Percentiles rank a stretch among this genome's conserved stretches.
Conservation (phyloP, 2,797 vertebrate genomes). For the Sebastolobus altivelis region DNA sequence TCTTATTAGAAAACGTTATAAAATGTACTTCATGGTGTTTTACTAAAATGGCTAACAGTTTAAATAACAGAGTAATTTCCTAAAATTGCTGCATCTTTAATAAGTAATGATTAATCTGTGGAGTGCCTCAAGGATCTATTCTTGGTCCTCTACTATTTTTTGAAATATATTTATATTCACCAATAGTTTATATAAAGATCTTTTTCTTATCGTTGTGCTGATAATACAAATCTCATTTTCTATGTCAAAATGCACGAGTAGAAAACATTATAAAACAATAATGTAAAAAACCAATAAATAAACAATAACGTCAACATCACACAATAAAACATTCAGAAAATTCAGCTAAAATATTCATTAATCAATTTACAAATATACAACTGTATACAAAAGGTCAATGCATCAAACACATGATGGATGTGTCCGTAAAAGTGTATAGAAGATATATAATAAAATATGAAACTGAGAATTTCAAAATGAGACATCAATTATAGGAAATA, state of each 20-base stretch:
- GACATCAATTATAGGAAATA: not conserved
- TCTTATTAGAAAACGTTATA: not conserved
- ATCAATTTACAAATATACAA: not conserved
- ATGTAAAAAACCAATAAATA: too few species aligned
- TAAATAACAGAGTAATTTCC: not conserved
- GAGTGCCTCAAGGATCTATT: conserved; percentile 13
- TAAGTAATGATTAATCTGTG: not conserved
- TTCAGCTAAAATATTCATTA: not conserved
- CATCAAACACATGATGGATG: conserved; percentile 3
- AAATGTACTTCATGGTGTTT: not conserved
- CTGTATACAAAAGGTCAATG: not conserved
- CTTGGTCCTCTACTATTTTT: not conserved
- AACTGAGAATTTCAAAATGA: not conserved
- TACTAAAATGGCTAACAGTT: not conserved
- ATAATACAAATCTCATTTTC: not conserved
- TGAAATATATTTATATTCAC: not conserved
- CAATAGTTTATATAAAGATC: not conserved
- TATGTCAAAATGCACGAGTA: not conserved
- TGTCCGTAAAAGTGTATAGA: not conserved
- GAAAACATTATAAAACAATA: not conserved
- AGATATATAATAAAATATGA: not conserved
- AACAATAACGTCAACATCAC: not conserved
- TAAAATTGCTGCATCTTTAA: not conserved
- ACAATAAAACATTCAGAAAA: not conserved
- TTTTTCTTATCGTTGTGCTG: not conserved